Percentiles rank a stretch among this genome's conserved stretches.
Evolutionary conservation across 2,888 invertebrate species (phyloP).

Genomic region (Tortrix viridana): DNA sequence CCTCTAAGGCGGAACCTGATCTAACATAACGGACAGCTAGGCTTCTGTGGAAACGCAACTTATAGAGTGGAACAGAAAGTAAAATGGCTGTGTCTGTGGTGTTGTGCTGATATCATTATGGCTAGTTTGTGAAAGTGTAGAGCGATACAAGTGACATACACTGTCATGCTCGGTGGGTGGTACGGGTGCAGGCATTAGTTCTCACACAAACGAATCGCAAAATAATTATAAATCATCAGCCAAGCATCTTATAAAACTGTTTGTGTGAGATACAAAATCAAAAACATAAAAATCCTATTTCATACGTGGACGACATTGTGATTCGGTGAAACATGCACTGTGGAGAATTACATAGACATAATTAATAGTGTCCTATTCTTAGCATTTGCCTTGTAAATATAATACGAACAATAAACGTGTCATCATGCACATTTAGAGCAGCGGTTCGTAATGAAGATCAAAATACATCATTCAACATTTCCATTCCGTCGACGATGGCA

Average conservation of each 20-base stretch:
- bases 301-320: constrained; percentile 68
- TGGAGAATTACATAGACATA: constrained; percentile 53
- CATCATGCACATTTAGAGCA: constrained; percentile 64
- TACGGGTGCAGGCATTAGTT: constrained; percentile 77
- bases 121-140: constrained; percentile 45
- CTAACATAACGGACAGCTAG: constrained; percentile 2
- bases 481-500: neutral
- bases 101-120: constrained; percentile 46
- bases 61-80: constrained; percentile 36
- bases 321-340: constrained; percentile 81
- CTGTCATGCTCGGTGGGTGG: constrained; percentile 77
- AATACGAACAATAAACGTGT: constrained; percentile 44
- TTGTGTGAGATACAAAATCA: constrained; percentile 63
- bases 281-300: constrained; percentile 65
- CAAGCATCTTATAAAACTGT: constrained; percentile 43
- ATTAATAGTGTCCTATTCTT: constrained; percentile 23
- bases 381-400: constrained; percentile 14
- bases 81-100: constrained; percentile 38
- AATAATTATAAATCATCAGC: constrained; percentile 14
- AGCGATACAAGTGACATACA: constrained; percentile 54
- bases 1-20: neutral
- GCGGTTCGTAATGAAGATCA: constrained; percentile 58
- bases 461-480: neutral
- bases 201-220: constrained; percentile 62
- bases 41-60: constrained; percentile 34